These are phyloP conservation scores for Diarsia rubi DNA, from an alignment of 2,888 invertebrate genomes.

Conservation along the genomic window DNA sequence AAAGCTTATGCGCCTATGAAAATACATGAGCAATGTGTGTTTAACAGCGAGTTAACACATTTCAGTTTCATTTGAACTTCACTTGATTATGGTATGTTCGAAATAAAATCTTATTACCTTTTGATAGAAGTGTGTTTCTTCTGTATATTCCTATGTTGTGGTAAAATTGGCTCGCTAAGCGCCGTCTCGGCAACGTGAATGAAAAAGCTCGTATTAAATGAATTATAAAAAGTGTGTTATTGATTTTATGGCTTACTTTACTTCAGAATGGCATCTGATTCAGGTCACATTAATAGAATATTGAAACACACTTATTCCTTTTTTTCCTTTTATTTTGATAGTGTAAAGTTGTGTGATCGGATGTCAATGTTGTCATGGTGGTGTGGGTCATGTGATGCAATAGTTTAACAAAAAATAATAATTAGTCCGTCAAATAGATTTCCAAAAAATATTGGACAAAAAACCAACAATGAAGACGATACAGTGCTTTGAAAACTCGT, in stretches of 20 bases:
- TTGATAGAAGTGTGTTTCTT: background rate
- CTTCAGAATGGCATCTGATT: background rate
- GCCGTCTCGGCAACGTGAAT: background rate
- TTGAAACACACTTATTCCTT: slow-evolving; percentile 10
- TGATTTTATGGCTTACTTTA: slow-evolving; percentile 10
- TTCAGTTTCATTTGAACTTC: slow-evolving; percentile 4
- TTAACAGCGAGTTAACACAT: background rate
- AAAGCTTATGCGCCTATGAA: background rate
- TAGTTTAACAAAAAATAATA: no score
- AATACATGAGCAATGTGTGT: background rate
- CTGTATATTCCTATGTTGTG: background rate
- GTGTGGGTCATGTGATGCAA: background rate
- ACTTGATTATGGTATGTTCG: background rate
- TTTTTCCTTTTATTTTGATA: background rate
- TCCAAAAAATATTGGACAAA: no score
- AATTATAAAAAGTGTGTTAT: slow-evolving; percentile 18
- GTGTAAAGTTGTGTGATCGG: background rate
- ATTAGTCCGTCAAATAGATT: no score
- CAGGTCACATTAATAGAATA: background rate
- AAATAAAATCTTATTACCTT: background rate
- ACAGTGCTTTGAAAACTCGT: no score
- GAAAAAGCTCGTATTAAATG: slow-evolving; percentile 3
- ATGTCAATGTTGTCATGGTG: background rate
- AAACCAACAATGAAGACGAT: no score
- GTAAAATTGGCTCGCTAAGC: slow-evolving; percentile 1